A percentile compares a stretch with the other conserved stretches of the same genome.
Conservation (phyloP, 2,797 vertebrate genomes). For the Glossophaga mutica region DNA sequence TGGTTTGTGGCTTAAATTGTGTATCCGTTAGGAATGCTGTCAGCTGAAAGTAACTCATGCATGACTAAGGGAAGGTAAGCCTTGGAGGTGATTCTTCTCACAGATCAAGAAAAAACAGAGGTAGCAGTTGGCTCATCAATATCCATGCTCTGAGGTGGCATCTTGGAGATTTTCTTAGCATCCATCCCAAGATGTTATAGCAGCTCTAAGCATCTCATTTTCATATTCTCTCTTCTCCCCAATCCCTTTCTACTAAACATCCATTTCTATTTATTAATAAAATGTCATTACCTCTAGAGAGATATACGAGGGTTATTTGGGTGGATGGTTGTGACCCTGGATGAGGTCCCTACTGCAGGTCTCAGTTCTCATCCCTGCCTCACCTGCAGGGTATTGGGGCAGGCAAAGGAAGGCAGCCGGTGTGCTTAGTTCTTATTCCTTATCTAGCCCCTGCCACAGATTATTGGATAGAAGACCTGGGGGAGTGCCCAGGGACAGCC, state of each 20-base stretch:
- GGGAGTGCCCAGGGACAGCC: constrained; percentile 52
- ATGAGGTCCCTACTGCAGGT: neutral
- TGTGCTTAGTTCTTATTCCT: neutral
- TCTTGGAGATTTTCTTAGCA: neutral
- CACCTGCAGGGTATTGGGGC: neutral
- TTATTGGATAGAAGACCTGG: constrained; percentile 35
- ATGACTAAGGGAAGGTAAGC: neutral
- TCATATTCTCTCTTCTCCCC: too few species aligned
- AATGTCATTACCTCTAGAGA: neutral
- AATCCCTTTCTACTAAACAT: neutral
- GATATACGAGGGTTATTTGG: neutral
- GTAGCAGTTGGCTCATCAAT: neutral
- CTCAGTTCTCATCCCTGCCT: neutral
- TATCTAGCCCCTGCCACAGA: neutral
- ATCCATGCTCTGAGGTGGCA: fast-evolving
- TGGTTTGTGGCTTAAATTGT: neutral
- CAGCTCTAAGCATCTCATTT: neutral
- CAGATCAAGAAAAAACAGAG: neutral
- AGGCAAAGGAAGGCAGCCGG: neutral
- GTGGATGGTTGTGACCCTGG: neutral
- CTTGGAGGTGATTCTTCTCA: neutral
- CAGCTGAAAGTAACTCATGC: neutral
- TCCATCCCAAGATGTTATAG: neutral
- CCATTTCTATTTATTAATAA: neutral
- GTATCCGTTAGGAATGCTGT: neutral